These are phyloP conservation scores for Chaetorhynchus papuensis DNA, from an alignment of 2,113 vertebrate genomes.

Conservation along the genomic window DNA sequence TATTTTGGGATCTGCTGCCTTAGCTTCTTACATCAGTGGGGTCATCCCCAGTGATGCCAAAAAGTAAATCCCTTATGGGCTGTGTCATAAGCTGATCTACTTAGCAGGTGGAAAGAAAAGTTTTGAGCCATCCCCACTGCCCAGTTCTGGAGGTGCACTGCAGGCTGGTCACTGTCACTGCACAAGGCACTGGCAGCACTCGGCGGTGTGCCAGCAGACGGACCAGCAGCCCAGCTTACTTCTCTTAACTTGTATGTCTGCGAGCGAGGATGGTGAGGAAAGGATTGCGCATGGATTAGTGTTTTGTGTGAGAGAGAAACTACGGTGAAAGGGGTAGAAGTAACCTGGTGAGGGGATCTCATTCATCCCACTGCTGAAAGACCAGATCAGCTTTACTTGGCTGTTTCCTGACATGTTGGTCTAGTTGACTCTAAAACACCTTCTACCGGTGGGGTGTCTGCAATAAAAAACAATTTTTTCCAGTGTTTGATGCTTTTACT, in stretches of 20 bases:
- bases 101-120: background rate
- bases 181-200: background rate
- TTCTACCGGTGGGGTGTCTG: background rate
- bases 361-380: background rate
- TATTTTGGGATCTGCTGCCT: conserved; percentile 12
- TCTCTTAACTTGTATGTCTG: background rate
- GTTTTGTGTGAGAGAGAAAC: background rate
- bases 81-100: background rate
- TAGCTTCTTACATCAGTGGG: background rate
- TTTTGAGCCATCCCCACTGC: background rate
- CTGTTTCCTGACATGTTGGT: background rate
- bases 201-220: rapidly evolving
- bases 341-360: background rate
- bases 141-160: background rate
- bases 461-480: background rate
- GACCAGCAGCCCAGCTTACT: background rate
- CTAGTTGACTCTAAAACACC: background rate
- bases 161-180: rapidly evolving
- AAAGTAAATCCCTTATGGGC: background rate
- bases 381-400: background rate
- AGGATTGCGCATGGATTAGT: background rate
- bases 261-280: background rate
- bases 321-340: background rate
- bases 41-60: background rate
- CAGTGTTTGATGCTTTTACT: background rate